phyloP scores from a whole-genome alignment of 1,140 invertebrate genomes.

The Orchesella cincta region DNA sequence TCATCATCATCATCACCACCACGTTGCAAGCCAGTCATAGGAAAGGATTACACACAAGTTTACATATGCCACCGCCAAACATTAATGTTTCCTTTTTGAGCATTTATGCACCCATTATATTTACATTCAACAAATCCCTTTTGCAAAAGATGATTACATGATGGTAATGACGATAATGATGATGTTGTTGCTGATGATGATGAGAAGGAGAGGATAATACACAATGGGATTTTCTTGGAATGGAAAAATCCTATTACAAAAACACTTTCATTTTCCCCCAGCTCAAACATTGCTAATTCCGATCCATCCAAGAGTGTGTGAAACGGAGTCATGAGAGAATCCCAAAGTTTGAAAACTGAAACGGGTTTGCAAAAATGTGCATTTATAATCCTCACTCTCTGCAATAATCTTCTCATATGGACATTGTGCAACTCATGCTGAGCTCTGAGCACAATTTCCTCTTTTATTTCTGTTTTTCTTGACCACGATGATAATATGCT shows the following conservation, averaged over 20 bases:
- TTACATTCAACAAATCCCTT: background rate
- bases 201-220: background rate
- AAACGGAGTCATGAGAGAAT: constrained; percentile 2
- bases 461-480: background rate
- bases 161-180: background rate
- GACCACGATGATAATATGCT: background rate
- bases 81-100: too few species aligned
- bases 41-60: background rate
- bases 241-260: background rate
- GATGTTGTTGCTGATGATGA: background rate
- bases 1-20: background rate
- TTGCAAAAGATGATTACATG: background rate
- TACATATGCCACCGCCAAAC: background rate
- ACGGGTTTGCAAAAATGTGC: background rate
- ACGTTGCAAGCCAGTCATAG: background rate
- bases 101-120: too few species aligned
- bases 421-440: too few species aligned
- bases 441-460: background rate
- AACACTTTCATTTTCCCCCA: background rate
- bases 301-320: too few species aligned
- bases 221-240: background rate
- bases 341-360: background rate
- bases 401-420: too few species aligned
- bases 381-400: too few species aligned
- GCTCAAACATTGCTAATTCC: too few species aligned